Evolutionary conservation across 2,113 vertebrate species (phyloP).

Genomic region (Pithys albifrons): DNA sequence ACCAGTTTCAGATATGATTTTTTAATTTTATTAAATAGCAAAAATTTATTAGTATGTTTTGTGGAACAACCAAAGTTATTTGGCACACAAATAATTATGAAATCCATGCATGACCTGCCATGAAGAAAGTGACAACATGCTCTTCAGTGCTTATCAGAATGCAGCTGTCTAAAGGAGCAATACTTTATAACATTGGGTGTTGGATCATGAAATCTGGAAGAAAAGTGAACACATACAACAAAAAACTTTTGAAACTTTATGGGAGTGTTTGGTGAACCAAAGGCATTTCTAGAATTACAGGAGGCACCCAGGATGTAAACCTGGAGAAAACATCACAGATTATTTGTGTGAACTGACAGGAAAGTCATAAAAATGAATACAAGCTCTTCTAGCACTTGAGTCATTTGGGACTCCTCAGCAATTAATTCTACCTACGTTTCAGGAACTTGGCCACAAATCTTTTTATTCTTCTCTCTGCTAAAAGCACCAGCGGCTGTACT

Average conservation of each 20-base stretch:
- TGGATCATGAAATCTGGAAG: not conserved
- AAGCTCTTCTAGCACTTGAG: not conserved
- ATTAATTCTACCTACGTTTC: not conserved
- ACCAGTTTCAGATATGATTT: not conserved
- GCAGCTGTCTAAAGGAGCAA: not conserved
- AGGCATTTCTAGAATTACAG: not conserved
- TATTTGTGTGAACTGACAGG: not conserved
- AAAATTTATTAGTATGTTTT: not conserved
- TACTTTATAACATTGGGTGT: not conserved
- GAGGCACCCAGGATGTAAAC: not conserved
- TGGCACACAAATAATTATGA: not conserved
- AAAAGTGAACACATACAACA: not conserved
- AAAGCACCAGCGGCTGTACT: not conserved
- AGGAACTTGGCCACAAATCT: not conserved
- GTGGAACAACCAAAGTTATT: not conserved
- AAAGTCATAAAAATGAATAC: not conserved
- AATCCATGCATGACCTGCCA: rapidly evolving
- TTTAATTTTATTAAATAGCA: not conserved
- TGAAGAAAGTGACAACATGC: not conserved
- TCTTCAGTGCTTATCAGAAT: not conserved
- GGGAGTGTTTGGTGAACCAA: not conserved
- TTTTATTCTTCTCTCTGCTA: not conserved
- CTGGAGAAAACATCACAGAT: not conserved
- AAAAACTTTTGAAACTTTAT: not conserved
- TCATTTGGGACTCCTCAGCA: not conserved